These are phyloP conservation scores for Cosmia pyralina DNA, from an alignment of 2,888 invertebrate genomes.

Conservation along the genomic window DNA sequence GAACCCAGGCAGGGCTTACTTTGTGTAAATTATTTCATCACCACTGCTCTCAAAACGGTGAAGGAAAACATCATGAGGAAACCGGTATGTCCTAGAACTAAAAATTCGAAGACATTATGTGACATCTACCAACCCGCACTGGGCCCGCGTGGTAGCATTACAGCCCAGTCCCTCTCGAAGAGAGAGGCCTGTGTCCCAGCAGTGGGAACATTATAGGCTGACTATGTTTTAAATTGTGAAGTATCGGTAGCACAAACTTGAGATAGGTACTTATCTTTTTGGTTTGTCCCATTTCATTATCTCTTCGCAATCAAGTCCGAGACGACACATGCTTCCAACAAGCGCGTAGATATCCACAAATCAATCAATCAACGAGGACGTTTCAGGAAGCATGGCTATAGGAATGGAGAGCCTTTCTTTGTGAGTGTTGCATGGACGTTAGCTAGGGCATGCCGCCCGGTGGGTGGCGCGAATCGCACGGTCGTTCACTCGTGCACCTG, in stretches of 20 bases:
- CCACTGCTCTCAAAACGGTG: too few species aligned
- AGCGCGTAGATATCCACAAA: conserved; percentile 7
- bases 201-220: too few species aligned
- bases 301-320: not conserved
- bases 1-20: too few species aligned
- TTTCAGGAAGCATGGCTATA: conserved; percentile 45
- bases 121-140: too few species aligned
- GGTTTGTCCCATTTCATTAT: conserved; percentile 15
- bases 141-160: too few species aligned
- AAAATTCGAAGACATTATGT: too few species aligned
- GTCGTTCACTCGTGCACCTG: conserved; percentile 77
- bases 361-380: conserved; percentile 48
- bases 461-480: conserved; percentile 81
- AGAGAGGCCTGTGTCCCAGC: too few species aligned
- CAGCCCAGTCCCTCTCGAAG: too few species aligned
- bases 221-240: not conserved
- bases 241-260: not conserved
- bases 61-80: too few species aligned
- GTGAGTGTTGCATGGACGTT: conserved; percentile 49
- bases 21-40: too few species aligned
- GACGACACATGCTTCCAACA: conserved; percentile 8
- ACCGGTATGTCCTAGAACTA: too few species aligned
- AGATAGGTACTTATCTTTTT: conserved; percentile 18
- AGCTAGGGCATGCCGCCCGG: conserved; percentile 74
- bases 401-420: conserved; percentile 33